A percentile compares a stretch with the other conserved stretches of the same genome.
Conservation (phyloP, 2,113 vertebrate genomes). For the Fulica atra region DNA sequence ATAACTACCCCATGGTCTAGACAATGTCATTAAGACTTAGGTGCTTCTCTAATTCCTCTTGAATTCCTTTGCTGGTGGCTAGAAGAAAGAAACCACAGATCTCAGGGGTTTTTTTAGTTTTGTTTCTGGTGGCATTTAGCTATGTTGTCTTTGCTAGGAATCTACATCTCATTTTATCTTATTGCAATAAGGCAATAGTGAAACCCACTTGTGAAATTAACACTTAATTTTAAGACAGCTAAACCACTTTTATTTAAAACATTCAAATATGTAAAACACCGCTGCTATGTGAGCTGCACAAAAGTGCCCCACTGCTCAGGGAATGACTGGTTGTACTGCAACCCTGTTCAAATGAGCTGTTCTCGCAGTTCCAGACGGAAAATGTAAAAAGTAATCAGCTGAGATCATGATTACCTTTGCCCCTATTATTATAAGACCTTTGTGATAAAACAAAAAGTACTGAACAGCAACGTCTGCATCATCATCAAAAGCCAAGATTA, state of each 20-base stretch:
- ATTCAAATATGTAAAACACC: neutral
- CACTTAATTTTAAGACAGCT: neutral
- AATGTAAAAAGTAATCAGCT: neutral
- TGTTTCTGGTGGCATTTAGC: neutral
- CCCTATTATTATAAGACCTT: neutral
- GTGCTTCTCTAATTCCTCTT: neutral
- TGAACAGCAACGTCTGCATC: neutral
- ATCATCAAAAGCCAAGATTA: neutral
- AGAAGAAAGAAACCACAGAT: neutral
- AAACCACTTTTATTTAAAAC: neutral
- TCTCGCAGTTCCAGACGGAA: neutral
- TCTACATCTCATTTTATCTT: neutral
- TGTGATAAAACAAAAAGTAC: neutral
- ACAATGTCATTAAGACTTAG: neutral
- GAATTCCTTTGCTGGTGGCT: neutral
- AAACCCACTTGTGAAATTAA: neutral
- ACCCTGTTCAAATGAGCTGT: neutral
- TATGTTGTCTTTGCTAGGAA: neutral
- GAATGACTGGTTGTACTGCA: neutral
- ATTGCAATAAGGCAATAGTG: neutral
- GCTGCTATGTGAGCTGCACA: neutral
- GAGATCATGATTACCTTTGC: conserved; percentile 1
- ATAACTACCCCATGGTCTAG: neutral
- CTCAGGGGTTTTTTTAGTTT: neutral
- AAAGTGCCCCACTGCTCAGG: neutral